A percentile compares a stretch with the other conserved stretches of the same genome.
phyloP scores from a whole-genome alignment of 2,797 vertebrate species.

The Gobionotothen gibberifrons region DNA sequence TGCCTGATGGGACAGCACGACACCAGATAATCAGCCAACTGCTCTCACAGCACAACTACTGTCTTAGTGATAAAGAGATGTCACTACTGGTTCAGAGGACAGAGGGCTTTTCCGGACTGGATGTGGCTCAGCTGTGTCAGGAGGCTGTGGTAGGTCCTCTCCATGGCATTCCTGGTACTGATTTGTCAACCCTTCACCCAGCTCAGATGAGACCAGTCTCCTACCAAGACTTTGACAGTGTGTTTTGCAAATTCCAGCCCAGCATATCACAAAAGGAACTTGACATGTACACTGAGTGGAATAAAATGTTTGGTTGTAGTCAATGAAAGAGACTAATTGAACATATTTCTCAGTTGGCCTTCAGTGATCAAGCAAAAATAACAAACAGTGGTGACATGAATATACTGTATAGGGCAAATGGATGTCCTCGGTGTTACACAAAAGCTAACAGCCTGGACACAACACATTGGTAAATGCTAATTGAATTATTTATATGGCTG shows the following conservation, averaged over 20 bases:
- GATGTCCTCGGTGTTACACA: constrained; percentile 85
- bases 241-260: constrained; percentile 99
- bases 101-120: constrained; percentile 98
- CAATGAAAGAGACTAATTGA: constrained; percentile 86
- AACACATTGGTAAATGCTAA: constrained; percentile 84
- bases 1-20: constrained; percentile 95
- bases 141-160: constrained; percentile 95
- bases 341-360: constrained; percentile 79
- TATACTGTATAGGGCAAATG: constrained; percentile 75
- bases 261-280: constrained; percentile 99
- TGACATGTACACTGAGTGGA: constrained; percentile 99
- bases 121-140: constrained; percentile 96
- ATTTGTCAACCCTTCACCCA: constrained; percentile 94
- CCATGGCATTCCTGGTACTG: constrained; percentile 92
- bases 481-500: constrained; percentile 87
- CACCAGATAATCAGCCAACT: constrained; percentile 99
- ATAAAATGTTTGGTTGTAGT: constrained; percentile 99
- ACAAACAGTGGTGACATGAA: constrained; percentile 83
- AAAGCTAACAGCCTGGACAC: constrained; percentile 85
- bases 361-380: constrained; percentile 84
- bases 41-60: constrained; percentile 99
- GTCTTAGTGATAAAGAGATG: constrained; percentile 99
- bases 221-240: constrained; percentile 99
- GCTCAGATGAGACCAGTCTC: constrained; percentile 96
- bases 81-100: constrained; percentile 97